Percentiles rank a stretch among this genome's conserved stretches.
Evolutionary conservation across 2,888 invertebrate genomes (phyloP).

Genomic region (Andricus curvator): DNA sequence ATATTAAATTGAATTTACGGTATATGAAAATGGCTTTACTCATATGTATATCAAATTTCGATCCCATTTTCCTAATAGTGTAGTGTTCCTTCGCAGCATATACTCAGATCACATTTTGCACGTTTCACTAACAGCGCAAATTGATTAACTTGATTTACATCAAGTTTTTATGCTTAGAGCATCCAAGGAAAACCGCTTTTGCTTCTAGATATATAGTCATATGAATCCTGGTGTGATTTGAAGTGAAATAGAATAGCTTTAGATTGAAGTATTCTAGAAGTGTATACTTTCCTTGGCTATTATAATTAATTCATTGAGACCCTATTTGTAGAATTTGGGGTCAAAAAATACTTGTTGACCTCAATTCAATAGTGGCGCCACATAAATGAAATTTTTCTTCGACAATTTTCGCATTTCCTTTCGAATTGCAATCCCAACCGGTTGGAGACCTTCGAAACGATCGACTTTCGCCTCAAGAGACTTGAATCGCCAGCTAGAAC

Average conservation of each 20-base stretch:
- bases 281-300: neutral
- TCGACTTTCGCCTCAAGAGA: conserved; percentile 23
- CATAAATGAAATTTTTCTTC: conserved; percentile 31
- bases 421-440: conserved; percentile 27
- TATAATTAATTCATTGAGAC: neutral
- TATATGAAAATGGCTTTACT: too few species aligned
- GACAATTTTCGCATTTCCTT: conserved; percentile 32
- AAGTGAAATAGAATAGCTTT: too few species aligned
- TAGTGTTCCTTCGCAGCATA: neutral
- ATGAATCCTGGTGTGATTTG: neutral
- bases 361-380: conserved; percentile 8
- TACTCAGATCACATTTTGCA: neutral
- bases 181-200: conserved; percentile 14
- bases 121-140: conserved; percentile 16
- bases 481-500: conserved; percentile 5
- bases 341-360: conserved; percentile 9
- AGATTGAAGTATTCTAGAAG: neutral
- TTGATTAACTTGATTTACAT: conserved; percentile 36
- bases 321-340: neutral
- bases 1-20: too few species aligned
- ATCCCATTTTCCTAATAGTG: too few species aligned
- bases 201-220: neutral
- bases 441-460: conserved; percentile 26
- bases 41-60: too few species aligned
- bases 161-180: neutral